phyloP scores from a whole-genome alignment of 2,888 invertebrate species.

The Hydrotaea diabolus region DNA sequence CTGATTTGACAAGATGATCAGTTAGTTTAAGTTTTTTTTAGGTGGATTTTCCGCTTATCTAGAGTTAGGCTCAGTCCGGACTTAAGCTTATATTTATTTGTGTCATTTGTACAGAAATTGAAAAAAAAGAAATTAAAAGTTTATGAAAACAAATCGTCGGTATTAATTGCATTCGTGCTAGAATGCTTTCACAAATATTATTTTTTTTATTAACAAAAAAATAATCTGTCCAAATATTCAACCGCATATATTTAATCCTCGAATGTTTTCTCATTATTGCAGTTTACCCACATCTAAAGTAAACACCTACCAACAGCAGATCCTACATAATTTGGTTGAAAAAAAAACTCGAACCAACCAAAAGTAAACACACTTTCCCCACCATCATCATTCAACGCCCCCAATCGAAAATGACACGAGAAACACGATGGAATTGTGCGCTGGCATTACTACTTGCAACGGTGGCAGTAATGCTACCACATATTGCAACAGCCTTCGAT shows the following conservation, averaged over 20 bases:
- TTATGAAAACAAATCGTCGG: no score
- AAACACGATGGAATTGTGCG: conserved; percentile 56
- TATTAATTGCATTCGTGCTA: no score
- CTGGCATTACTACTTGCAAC: conserved; percentile 50
- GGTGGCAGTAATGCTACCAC: conserved; percentile 26
- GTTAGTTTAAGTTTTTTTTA: no score
- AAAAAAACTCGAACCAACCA: background rate
- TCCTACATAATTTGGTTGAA: conserved; percentile 4
- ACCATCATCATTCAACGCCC: background rate
- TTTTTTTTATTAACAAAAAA: background rate
- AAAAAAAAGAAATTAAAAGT: no score
- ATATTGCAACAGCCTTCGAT: conserved; percentile 63
- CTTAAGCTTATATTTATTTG: no score
- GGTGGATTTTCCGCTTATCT: no score
- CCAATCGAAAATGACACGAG: conserved; percentile 49
- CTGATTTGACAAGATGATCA: no score
- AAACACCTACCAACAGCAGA: background rate
- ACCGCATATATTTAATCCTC: conserved; percentile 20
- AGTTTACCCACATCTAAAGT: conserved; percentile 16
- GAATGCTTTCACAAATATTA: background rate
- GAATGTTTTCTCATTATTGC: conserved; percentile 41
- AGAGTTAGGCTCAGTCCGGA: no score
- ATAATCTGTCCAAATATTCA: background rate
- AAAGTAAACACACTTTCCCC: background rate
- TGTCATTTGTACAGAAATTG: background rate